These are phyloP conservation scores for Machaerirhynchus nigripectus DNA, from an alignment of 2,113 vertebrate genomes.

Conservation along the genomic window DNA sequence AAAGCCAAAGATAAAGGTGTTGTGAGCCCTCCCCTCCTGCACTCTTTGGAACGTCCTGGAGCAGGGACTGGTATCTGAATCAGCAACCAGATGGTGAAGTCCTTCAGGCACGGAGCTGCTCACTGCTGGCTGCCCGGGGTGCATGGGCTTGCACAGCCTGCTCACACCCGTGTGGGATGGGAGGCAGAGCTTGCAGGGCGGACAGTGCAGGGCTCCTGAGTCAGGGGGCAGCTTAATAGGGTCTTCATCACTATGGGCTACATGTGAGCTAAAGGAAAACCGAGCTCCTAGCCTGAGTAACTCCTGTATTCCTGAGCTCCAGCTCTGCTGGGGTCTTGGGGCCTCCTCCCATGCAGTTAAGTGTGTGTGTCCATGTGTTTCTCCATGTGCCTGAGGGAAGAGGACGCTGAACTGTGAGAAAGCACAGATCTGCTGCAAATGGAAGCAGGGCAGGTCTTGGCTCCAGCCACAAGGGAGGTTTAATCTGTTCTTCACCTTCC, in stretches of 20 bases:
- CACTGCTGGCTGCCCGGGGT: neutral
- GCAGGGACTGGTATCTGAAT: neutral
- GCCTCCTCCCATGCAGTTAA: neutral
- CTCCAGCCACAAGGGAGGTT: neutral
- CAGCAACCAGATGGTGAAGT: neutral
- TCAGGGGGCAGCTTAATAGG: neutral
- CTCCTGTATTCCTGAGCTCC: neutral
- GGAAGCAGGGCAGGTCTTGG: neutral
- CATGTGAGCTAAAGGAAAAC: neutral
- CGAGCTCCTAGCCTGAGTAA: accelerated
- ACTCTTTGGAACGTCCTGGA: neutral
- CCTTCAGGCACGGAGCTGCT: neutral
- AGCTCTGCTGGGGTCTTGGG: neutral
- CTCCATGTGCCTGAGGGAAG: neutral
- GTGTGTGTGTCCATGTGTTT: neutral
- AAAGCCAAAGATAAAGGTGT: conserved; percentile 16
- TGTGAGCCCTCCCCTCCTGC: neutral
- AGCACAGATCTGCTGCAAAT: neutral
- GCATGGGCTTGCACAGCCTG: accelerated
- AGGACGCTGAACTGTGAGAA: neutral
- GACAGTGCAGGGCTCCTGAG: neutral
- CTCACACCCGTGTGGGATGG: accelerated
- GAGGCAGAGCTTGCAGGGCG: neutral
- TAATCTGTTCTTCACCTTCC: neutral
- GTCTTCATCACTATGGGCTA: accelerated